Evolutionary conservation across 2,888 invertebrate species (phyloP), one percentile per base, ranked within the genome.

Genomic region (Apomyelois bistriatella): DNA sequence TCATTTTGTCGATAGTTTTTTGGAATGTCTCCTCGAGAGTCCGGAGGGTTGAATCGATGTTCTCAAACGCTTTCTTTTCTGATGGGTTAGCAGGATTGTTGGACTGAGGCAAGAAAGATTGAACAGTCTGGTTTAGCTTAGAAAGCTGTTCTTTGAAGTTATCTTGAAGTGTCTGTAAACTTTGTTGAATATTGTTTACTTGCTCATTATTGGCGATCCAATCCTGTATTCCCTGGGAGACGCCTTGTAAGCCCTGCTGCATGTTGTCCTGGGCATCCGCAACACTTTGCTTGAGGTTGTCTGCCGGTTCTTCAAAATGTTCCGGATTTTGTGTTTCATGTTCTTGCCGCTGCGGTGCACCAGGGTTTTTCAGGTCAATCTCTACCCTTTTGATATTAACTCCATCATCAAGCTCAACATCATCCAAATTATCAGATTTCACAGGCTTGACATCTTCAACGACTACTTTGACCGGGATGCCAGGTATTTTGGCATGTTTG

Each of bases 301-400:
- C 67, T 47, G 71, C 70, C 9, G 74, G 74, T 7, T 74, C 70
- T 4, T 73, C 64, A 53, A 70, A 76, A 48, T 71, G 73, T 53
- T 78, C 82, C 1, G 86, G 80, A 56, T 81, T 85, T 62, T 89
- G 89, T 0, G 80, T 85, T 54, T 90, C 89, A 57, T 89, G 89
- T 48, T 87, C 77, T 58, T 86, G 87, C 1, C 80, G 78, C 59
- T 89, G 87, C 1, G 88, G 88, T 5, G 68, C 70, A 8, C 88
- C 89, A 1, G 88, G 85, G 57, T 89, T 76, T 3, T 70, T 69
- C 37, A 89, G 59, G 53, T 89, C 87, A 1, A 81, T 68, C 52
- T 73, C 65, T 1, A 76, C 70, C 53, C 85, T 72, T 52, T 76
- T 75, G 4, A 83, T 64, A 36, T 75, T 76, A 10, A 72, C 61